These are phyloP conservation scores for Diadema setosum DNA, from an alignment of 35 echinoderm and acorn worm species.

Conservation along the genomic window DNA sequence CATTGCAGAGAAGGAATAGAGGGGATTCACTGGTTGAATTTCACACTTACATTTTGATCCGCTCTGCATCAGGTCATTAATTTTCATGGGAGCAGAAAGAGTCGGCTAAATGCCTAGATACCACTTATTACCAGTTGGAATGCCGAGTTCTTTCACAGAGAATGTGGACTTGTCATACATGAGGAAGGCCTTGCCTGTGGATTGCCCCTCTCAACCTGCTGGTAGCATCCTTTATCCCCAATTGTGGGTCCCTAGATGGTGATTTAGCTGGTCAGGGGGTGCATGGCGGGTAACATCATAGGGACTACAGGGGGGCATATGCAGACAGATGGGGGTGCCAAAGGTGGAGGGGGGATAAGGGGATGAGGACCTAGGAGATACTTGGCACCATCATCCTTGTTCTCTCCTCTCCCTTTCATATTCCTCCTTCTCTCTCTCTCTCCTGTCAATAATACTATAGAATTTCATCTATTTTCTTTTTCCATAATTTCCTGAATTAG, in stretches of 20 bases:
- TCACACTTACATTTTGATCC: too few species aligned
- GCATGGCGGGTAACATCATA: background rate
- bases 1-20: too few species aligned
- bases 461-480: too few species aligned
- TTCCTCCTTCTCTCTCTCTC: background rate
- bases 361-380: background rate
- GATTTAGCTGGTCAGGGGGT: conserved; percentile 9
- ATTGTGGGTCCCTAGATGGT: conserved; percentile 5
- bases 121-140: too few species aligned
- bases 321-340: background rate
- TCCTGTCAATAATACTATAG: too few species aligned
- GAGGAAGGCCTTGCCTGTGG: background rate
- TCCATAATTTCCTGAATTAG: too few species aligned
- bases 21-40: too few species aligned
- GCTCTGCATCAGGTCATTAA: too few species aligned
- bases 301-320: background rate
- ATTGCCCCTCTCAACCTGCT: background rate
- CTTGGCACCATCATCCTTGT: background rate
- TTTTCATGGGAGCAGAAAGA: too few species aligned
- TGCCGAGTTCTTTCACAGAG: background rate
- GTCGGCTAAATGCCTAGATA: too few species aligned
- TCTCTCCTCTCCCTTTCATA: background rate
- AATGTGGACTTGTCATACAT: background rate
- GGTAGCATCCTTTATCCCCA: conserved; percentile 11
- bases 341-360: background rate